These are phyloP conservation scores for Forbesichthys papilliferus DNA, from an alignment of 2,113 vertebrate genomes.

Conservation along the genomic window DNA sequence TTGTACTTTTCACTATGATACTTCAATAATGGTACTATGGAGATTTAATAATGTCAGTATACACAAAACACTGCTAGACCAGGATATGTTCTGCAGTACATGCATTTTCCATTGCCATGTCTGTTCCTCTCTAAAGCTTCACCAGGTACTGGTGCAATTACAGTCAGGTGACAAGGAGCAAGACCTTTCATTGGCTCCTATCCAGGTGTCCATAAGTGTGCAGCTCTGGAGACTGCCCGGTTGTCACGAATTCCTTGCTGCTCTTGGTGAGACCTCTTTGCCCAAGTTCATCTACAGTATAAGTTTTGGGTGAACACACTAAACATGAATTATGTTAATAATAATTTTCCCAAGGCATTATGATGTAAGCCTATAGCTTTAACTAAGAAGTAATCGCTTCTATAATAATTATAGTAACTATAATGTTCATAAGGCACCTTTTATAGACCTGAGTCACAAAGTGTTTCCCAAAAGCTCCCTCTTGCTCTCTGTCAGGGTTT, in stretches of 20 bases:
- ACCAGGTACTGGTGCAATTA: constrained; percentile 92
- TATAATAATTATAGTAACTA: too few relatives aligned
- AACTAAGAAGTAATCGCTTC: neutral
- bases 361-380: neutral
- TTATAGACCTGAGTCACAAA: too few relatives aligned
- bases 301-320: neutral
- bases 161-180: constrained; percentile 91
- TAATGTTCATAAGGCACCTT: too few relatives aligned
- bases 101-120: neutral
- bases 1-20: neutral
- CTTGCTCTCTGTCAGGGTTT: constrained; percentile 79
- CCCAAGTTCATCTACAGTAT: neutral
- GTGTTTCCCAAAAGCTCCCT: neutral
- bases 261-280: constrained; percentile 81
- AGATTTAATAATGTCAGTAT: too few relatives aligned
- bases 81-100: neutral
- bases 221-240: constrained; percentile 95
- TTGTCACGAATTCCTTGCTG: constrained; percentile 95
- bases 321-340: neutral
- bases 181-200: constrained; percentile 85
- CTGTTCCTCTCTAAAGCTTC: constrained; percentile 77
- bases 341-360: too few relatives aligned
- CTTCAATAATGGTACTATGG: neutral
- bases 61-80: neutral
- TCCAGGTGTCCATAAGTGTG: constrained; percentile 93